phyloP scores from a whole-genome alignment of 1,140 invertebrate genomes.

The Schlechtendalia chinensis region DNA sequence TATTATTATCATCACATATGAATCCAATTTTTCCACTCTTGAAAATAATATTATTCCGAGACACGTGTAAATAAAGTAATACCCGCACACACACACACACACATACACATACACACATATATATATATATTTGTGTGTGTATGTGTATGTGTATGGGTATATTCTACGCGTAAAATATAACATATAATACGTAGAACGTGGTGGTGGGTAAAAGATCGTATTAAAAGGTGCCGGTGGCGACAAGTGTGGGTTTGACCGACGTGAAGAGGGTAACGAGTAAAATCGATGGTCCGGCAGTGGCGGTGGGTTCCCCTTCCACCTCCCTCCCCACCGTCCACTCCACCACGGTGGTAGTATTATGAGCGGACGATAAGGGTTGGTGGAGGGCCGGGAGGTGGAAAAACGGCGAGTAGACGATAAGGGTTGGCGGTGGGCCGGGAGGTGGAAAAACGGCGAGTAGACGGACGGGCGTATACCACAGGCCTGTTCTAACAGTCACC shows the following conservation, averaged over 20 bases:
- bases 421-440: too few species aligned
- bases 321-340: background rate
- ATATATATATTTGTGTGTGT: background rate
- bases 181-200: background rate
- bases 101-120: too few species aligned
- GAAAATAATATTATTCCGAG: too few species aligned
- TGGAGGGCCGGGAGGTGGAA: background rate
- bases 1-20: background rate
- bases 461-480: background rate
- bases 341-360: too few species aligned
- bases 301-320: background rate
- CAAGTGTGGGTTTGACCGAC: conserved; percentile 50
- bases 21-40: too few species aligned
- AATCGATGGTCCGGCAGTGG: conserved; percentile 45
- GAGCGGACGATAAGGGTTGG: background rate
- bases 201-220: conserved; percentile 8
- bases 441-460: background rate
- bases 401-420: background rate
- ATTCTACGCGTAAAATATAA: background rate
- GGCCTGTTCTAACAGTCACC: conserved; percentile 5
- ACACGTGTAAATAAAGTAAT: too few species aligned
- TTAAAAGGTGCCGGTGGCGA: conserved; percentile 48
- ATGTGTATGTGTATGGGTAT: background rate
- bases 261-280: conserved; percentile 49
- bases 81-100: too few species aligned